Base-by-base conservation (phyloP, 2,113 vertebrate genomes). In the Plecotus auritus region DNA sequence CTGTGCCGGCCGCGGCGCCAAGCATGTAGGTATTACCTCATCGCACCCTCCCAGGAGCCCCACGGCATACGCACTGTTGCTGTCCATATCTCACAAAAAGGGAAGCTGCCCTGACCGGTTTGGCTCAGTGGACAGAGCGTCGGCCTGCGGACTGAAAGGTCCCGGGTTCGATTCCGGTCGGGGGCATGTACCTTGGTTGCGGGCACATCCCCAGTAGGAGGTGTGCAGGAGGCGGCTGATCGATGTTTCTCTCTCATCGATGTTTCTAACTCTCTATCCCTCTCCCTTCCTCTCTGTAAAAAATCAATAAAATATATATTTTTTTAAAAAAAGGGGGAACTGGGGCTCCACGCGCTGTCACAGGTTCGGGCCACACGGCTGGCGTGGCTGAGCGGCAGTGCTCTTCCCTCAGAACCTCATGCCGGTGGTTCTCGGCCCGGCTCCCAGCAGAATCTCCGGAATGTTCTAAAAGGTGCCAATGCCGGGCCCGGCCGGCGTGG, bases 1-100 rank as follows among this genome's bases (percentile, higher is more conserved):
- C 28, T 1, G 11, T 0, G 17, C n/a, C 10, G 17, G 45, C 32
- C 0, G 0, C 7, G 2, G 59, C 8, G 67, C 56, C 17, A 20
- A 5, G 23, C 37, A 67, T 20, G 73, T 1, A 17, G 0, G 40
- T 3, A 30, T 12, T 6, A 0, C 32, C 37, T 80, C 88, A 30
- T 4, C 5, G n/a, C 35, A 2, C 73, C 64, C n/a, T 51, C 82
- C 81, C 61, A 18, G 18, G 7, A 7, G 40, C 17, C 26, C 37
- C n/a, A 16, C 0, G 5, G 2, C n/a, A 16, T 4, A 4, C 30
- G 17, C 4, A 20, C 89, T 17, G 9, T 14, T 10, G 7, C 51
- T 28, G 12, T 32, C 32, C 45, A 9, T 4, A 7, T 49, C 54
- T 59, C 72, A 80, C 72, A 56, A 22, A n/a, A n/a, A n/a, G n/a